Conservation (phyloP, 2,888 invertebrate genomes). For the Laothoe populi region DNA sequence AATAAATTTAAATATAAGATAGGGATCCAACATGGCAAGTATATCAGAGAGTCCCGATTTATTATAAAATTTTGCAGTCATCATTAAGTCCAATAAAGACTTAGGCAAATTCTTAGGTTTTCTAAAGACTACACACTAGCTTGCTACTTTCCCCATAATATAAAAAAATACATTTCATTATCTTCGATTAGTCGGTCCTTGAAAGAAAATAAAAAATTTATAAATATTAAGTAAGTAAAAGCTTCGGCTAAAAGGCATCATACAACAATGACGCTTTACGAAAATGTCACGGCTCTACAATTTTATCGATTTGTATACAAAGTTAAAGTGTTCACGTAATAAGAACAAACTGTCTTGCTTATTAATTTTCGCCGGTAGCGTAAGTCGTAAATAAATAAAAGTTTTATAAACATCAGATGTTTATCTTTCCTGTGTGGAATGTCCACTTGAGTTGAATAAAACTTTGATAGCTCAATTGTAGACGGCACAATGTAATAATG, state of each 20-base stretch:
- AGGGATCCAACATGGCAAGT: too few relatives aligned
- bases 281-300: not conserved
- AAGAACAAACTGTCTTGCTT: not conserved
- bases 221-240: not conserved
- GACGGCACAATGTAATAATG: not conserved
- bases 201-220: not conserved
- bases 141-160: not conserved
- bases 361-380: slow-evolving; percentile 7
- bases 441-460: slow-evolving; percentile 36
- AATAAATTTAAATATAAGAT: too few relatives aligned
- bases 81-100: too few relatives aligned
- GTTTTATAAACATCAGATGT: slow-evolving; percentile 46
- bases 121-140: not conserved
- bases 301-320: not conserved
- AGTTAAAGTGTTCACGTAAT: not conserved
- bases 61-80: too few relatives aligned
- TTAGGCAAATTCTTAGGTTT: not conserved
- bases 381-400: slow-evolving; percentile 41
- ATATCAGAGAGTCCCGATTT: too few relatives aligned
- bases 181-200: not conserved
- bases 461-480: slow-evolving; percentile 33
- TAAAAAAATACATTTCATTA: not conserved
- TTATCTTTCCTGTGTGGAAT: slow-evolving; percentile 42
- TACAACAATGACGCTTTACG: not conserved
- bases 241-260: not conserved